These are phyloP conservation scores for Pocillopora grandis DNA, from an alignment of 92 coral and sea anemone genomes.

Conservation along the genomic window DNA sequence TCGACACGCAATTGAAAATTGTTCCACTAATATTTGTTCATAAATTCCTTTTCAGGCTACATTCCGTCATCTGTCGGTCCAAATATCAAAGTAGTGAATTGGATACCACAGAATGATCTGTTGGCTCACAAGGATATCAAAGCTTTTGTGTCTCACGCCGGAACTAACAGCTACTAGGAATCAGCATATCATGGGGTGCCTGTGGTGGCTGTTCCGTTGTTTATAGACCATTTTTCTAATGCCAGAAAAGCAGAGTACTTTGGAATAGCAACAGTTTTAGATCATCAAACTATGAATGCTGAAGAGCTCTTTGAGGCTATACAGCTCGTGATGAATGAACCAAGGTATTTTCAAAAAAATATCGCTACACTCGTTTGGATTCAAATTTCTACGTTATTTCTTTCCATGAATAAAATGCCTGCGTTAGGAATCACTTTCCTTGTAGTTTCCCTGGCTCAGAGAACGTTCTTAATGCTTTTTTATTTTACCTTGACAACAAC, in stretches of 20 bases:
- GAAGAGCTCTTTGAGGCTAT: slow-evolving; percentile 21
- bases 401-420: too few relatives aligned
- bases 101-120: slow-evolving; percentile 56
- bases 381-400: too few relatives aligned
- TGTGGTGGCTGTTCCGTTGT: slow-evolving; percentile 29
- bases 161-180: slow-evolving; percentile 40
- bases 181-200: slow-evolving; percentile 40
- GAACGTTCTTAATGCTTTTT: too few relatives aligned
- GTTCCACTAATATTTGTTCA: too few relatives aligned
- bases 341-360: slow-evolving; percentile 29
- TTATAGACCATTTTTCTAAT: slow-evolving; percentile 1
- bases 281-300: slow-evolving; percentile 4
- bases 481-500: too few relatives aligned
- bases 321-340: slow-evolving; percentile 37
- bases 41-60: background rate
- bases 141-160: slow-evolving; percentile 55
- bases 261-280: slow-evolving; percentile 40
- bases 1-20: background rate
- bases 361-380: too few relatives aligned
- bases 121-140: slow-evolving; percentile 37
- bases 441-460: too few relatives aligned
- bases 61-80: background rate
- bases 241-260: slow-evolving; percentile 33
- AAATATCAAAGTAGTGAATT: slow-evolving; percentile 28
- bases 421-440: too few relatives aligned